Conservation (phyloP, 2,797 vertebrate species). For the Arrhamphus sclerolepis region DNA sequence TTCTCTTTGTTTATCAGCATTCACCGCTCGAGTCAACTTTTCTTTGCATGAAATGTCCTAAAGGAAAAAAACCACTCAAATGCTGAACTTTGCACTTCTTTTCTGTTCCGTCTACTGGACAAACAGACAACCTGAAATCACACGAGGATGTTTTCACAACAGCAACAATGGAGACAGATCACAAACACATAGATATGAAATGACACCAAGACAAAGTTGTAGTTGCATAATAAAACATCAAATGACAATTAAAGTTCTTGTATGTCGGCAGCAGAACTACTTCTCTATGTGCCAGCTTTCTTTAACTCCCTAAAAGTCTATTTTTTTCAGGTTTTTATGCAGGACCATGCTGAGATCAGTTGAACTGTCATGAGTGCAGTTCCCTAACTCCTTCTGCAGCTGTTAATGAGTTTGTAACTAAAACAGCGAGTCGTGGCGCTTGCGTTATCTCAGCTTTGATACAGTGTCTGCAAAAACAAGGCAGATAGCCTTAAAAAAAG, state of each 20-base stretch:
- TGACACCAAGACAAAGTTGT: no score
- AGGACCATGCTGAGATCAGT: not conserved
- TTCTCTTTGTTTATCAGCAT: slow-evolving; percentile 16
- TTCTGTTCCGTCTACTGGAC: not conserved
- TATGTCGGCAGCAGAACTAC: no score
- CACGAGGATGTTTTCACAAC: not conserved
- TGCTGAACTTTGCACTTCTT: not conserved
- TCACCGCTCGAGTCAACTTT: not conserved
- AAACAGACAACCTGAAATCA: not conserved
- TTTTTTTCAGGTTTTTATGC: slow-evolving; percentile 1
- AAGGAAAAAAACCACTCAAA: slow-evolving; percentile 4
- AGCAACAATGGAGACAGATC: no score
- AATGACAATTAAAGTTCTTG: no score
- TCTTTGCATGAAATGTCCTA: slow-evolving; percentile 7
- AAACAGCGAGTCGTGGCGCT: not conserved
- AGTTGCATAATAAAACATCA: slow-evolving; percentile 5
- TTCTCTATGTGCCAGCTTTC: no score
- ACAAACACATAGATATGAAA: no score
- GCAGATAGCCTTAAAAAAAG: not conserved
- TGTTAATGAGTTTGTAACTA: not conserved
- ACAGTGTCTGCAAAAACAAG: not conserved
- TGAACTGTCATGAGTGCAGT: not conserved
- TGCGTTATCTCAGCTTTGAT: not conserved
- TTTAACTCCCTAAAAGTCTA: not conserved
- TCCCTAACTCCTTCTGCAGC: not conserved